phyloP scores from a whole-genome alignment of 2,888 invertebrate species.

The Endomychus coccineus region DNA sequence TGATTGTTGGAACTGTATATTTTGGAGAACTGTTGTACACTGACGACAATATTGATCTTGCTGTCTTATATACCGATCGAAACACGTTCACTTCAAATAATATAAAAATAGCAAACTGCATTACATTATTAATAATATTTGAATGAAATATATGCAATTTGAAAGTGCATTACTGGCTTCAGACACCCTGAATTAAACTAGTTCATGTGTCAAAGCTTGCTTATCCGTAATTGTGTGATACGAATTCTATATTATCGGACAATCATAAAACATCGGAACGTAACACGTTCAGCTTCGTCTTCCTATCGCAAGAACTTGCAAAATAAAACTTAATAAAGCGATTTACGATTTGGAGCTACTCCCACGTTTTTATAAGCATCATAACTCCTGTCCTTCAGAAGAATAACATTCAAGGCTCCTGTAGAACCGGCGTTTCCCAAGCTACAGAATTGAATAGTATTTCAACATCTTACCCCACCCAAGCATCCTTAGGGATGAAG shows the following conservation, averaged over 20 bases:
- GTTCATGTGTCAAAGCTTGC: background rate
- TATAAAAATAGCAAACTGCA: slow-evolving; percentile 19
- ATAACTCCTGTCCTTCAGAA: too few species aligned
- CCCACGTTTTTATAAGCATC: too few species aligned
- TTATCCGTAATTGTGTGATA: background rate
- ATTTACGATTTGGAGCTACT: too few species aligned
- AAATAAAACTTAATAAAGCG: too few species aligned
- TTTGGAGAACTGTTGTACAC: slow-evolving; percentile 16
- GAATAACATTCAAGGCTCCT: too few species aligned
- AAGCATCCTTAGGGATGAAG: too few species aligned
- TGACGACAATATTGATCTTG: slow-evolving; percentile 14
- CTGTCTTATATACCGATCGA: slow-evolving; percentile 20
- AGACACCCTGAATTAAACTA: background rate
- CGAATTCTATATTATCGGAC: background rate
- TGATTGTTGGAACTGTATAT: background rate
- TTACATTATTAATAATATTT: slow-evolving; percentile 17
- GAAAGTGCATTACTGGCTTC: slow-evolving; percentile 6
- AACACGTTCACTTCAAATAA: slow-evolving; percentile 20
- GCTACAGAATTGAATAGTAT: too few species aligned
- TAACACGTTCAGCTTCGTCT: too few species aligned
- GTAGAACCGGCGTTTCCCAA: too few species aligned
- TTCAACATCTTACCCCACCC: too few species aligned
- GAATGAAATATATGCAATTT: slow-evolving; percentile 3
- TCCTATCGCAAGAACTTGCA: too few species aligned
- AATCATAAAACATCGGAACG: background rate